Evolutionary conservation across 2,888 invertebrate genomes (phyloP).

Genomic region (Rhingia rostrata): DNA sequence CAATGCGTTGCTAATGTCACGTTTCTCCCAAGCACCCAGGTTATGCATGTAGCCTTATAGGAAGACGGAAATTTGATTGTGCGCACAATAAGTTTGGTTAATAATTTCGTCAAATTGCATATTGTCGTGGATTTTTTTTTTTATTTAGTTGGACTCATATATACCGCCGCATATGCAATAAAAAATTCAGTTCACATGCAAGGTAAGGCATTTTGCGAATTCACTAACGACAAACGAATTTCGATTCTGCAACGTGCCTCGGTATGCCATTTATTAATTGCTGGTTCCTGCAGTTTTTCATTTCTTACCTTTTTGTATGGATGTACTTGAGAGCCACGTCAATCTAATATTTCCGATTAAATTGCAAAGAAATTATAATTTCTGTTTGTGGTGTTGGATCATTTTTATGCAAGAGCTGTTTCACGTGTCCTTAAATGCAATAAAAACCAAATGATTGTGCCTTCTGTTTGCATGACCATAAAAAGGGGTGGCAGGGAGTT

Average conservation of each 20-base stretch:
- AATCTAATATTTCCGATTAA: slow-evolving; percentile 61
- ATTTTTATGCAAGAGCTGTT: slow-evolving; percentile 45
- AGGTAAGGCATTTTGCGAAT: slow-evolving; percentile 49
- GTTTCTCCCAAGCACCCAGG: slow-evolving; percentile 21
- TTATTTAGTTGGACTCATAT: slow-evolving; percentile 3
- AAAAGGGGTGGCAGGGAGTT: background rate
- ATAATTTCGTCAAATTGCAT: slow-evolving; percentile 69
- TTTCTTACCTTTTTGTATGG: slow-evolving; percentile 27
- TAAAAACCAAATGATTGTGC: background rate
- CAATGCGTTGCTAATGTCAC: slow-evolving; percentile 41
- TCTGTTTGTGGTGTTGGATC: slow-evolving; percentile 9
- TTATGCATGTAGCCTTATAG: slow-evolving; percentile 5
- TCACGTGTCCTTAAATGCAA: background rate
- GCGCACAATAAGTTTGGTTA: slow-evolving; percentile 20
- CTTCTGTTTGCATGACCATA: slow-evolving; percentile 16
- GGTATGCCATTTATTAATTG: slow-evolving; percentile 69
- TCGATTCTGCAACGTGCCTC: slow-evolving; percentile 51
- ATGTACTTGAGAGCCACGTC: slow-evolving; percentile 15
- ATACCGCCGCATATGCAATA: slow-evolving; percentile 35
- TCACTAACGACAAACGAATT: slow-evolving; percentile 36
- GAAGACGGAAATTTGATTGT: slow-evolving; percentile 26
- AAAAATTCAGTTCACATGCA: slow-evolving; percentile 67
- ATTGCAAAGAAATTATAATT: slow-evolving; percentile 51
- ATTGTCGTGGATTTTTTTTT: slow-evolving; percentile 43
- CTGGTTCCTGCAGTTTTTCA: slow-evolving; percentile 67